phyloP scores from a whole-genome alignment of 2,113 vertebrate species.

The Nothocercus nigrocapillus region DNA sequence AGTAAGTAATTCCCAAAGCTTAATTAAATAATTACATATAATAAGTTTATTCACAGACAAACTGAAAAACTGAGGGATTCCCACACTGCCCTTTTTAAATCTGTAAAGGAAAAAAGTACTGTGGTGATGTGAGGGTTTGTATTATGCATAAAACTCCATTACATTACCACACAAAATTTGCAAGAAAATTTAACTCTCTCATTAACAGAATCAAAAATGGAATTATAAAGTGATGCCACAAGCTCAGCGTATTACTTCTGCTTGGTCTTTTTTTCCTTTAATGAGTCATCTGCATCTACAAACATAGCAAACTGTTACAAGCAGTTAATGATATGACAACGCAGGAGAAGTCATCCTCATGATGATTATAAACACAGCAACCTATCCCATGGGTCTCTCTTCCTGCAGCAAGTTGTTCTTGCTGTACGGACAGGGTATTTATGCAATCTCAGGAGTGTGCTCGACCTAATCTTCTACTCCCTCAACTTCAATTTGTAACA shows the following conservation, averaged over 20 bases:
- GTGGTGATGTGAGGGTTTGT: background rate
- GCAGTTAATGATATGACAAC: background rate
- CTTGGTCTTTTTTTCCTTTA: background rate
- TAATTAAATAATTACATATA: slow-evolving; percentile 14
- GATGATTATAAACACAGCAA: background rate
- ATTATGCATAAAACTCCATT: background rate
- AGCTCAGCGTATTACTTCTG: background rate
- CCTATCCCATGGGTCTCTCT: background rate
- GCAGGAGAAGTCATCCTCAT: background rate
- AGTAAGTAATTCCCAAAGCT: slow-evolving; percentile 17
- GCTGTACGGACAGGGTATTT: background rate
- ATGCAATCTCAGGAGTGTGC: accelerated
- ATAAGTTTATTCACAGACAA: background rate
- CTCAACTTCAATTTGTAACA: background rate
- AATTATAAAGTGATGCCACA: background rate
- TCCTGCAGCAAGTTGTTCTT: background rate
- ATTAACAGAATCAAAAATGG: background rate
- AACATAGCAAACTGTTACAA: background rate
- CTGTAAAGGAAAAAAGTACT: background rate
- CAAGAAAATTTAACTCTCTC: background rate
- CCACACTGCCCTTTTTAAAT: background rate
- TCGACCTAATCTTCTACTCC: background rate
- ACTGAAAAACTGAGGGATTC: background rate
- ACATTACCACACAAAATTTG: background rate
- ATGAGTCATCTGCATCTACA: background rate